phyloP scores from a whole-genome alignment of 2,797 vertebrate species.

The Amazona ochrocephala region DNA sequence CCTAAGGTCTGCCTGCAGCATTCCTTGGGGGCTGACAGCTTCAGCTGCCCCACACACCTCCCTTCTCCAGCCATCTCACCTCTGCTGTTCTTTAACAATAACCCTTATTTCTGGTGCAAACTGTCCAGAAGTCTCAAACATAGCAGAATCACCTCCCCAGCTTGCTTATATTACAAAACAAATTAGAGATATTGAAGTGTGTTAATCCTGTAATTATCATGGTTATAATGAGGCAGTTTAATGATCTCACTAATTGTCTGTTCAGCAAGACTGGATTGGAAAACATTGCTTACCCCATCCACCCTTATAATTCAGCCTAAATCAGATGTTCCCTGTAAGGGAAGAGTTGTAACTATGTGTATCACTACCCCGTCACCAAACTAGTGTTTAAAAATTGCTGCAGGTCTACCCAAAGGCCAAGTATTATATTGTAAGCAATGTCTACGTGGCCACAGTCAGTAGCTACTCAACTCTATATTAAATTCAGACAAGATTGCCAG shows the following conservation, averaged over 20 bases:
- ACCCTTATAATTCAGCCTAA: constrained; percentile 43
- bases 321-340: constrained; percentile 3
- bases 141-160: not conserved
- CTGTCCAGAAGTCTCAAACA: not conserved
- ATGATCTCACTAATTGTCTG: constrained; percentile 64
- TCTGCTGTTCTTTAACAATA: not conserved
- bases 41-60: not conserved
- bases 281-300: constrained; percentile 19
- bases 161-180: constrained; percentile 54
- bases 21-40: not conserved
- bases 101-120: not conserved
- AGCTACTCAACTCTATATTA: not conserved
- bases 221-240: constrained; percentile 67
- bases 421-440: not conserved
- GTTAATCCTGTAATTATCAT: constrained; percentile 65
- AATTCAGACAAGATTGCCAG: constrained; percentile 10
- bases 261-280: constrained; percentile 40
- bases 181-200: constrained; percentile 62
- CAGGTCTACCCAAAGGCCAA: constrained; percentile 43
- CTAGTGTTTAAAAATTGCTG: constrained; percentile 9
- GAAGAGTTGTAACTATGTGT: not conserved
- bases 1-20: not conserved
- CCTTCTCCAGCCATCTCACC: not conserved
- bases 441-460: not conserved
- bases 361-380: not conserved